Conservation (phyloP, 2,113 vertebrate species). For the Turnix velox region DNA sequence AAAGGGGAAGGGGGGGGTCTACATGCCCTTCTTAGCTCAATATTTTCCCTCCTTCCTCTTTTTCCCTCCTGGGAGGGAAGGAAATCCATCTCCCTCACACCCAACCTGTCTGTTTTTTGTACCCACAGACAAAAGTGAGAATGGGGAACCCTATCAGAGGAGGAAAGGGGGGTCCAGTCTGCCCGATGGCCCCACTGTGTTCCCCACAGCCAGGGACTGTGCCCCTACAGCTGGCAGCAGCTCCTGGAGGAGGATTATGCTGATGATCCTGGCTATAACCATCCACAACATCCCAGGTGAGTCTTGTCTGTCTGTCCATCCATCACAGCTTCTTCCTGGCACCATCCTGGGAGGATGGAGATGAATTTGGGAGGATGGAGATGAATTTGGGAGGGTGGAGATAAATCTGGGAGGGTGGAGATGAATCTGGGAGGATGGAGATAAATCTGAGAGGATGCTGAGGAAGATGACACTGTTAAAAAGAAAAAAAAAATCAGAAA, state of each 20-base stretch:
- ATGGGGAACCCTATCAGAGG: constrained; percentile 88
- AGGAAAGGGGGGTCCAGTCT: constrained; percentile 52
- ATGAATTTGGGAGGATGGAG: not conserved
- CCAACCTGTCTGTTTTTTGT: not conserved
- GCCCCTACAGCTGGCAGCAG: not conserved
- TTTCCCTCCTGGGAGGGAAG: not conserved
- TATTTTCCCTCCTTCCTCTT: not conserved
- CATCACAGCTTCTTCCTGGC: not conserved
- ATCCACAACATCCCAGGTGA: constrained; percentile 96
- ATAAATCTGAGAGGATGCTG: fast-evolving
- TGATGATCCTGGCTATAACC: constrained; percentile 94
- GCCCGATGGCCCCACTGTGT: not conserved
- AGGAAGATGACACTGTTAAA: not conserved
- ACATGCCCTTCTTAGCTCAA: fast-evolving
- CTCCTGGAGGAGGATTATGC: constrained; percentile 88
- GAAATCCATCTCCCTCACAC: fast-evolving
- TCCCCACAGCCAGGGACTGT: not conserved
- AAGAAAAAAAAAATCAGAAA: not conserved
- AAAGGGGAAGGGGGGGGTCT: fast-evolving
- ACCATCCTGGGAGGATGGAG: fast-evolving
- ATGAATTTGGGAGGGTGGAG: too few species aligned
- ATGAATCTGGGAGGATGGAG: too few species aligned
- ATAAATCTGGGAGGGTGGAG: not conserved
- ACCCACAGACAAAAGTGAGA: constrained; percentile 85
- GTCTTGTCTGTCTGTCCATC: not conserved